Evolutionary conservation across 1,140 invertebrate genomes (phyloP).

Genomic region (Drosophila biarmipes): DNA sequence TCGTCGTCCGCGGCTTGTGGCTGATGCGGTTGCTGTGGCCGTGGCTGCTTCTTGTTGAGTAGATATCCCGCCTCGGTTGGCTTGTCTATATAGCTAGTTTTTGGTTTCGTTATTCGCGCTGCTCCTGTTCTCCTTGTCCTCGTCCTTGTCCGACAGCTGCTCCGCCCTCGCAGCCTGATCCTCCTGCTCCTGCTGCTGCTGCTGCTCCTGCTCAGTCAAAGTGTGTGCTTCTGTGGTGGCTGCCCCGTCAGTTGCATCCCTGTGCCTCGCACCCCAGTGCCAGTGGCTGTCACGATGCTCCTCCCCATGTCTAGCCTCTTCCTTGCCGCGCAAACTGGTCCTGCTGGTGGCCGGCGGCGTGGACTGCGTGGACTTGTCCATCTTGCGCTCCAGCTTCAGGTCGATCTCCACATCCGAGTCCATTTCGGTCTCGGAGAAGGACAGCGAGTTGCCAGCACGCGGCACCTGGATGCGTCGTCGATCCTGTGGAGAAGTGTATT

Average conservation of each 20-base stretch:
- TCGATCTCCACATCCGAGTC: conserved; percentile 87
- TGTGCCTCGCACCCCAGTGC: conserved; percentile 2
- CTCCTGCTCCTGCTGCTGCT: background rate
- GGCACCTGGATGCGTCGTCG: conserved; percentile 85
- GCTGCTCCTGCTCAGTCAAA: background rate
- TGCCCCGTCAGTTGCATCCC: conserved; percentile 8
- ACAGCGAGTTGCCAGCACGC: conserved; percentile 89
- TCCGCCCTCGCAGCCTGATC: background rate
- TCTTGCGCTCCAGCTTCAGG: conserved; percentile 50
- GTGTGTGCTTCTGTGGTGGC: background rate
- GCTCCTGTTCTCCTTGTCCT: conserved; percentile 51
- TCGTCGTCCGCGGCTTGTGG: conserved; percentile 9
- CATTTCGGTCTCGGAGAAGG: conserved; percentile 91
- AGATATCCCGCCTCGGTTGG: conserved; percentile 46
- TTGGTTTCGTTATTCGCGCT: conserved; percentile 66
- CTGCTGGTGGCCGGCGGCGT: conserved; percentile 24
- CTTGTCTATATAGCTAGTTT: conserved; percentile 55
- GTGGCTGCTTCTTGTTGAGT: conserved; percentile 36
- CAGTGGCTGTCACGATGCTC: conserved; percentile 3
- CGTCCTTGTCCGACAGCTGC: conserved; percentile 23
- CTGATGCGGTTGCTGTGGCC: conserved; percentile 13
- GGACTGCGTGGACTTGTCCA: conserved; percentile 55
- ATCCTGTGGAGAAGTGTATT: conserved; percentile 34
- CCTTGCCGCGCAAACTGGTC: conserved; percentile 5
- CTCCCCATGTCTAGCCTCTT: conserved; percentile 16